These are phyloP conservation scores for Mus caroli DNA, from an alignment of 2,797 vertebrate species.

Conservation along the genomic window DNA sequence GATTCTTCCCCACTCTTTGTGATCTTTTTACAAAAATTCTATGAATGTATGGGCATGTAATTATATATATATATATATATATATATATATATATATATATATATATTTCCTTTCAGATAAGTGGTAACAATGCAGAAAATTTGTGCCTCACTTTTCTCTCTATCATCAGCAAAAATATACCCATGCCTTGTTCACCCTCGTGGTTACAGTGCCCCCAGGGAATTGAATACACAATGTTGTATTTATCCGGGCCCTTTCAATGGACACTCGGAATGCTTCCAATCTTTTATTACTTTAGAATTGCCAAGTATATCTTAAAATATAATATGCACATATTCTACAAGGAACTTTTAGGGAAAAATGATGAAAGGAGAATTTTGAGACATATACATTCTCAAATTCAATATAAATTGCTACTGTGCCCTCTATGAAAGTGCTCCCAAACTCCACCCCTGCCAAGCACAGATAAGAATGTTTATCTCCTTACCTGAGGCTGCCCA, in stretches of 20 bases:
- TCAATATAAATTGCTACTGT: neutral
- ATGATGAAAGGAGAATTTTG: slow-evolving; percentile 22
- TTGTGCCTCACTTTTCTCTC: neutral
- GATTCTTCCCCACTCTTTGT: slow-evolving; percentile 5
- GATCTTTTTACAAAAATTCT: slow-evolving; percentile 18
- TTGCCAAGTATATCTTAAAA: slow-evolving; percentile 45
- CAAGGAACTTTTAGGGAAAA: neutral
- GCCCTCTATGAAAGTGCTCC: neutral
- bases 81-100: too few relatives aligned
- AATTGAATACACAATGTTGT: neutral
- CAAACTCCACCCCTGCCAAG: slow-evolving; percentile 28
- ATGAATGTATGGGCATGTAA: neutral
- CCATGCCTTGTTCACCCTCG: neutral
- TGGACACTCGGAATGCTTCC: neutral
- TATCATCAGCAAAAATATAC: neutral
- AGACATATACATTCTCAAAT: slow-evolving; percentile 17
- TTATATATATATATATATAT: neutral
- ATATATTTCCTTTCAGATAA: neutral
- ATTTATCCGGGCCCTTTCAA: slow-evolving; percentile 1
- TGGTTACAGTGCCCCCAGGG: neutral
- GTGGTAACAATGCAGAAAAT: neutral
- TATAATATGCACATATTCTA: slow-evolving; percentile 6
- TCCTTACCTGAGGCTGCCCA: neutral
- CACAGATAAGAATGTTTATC: slow-evolving; percentile 28
- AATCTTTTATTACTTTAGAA: slow-evolving; percentile 32